Conservation (phyloP, 1,140 invertebrate genomes). For the Zaprionus camerounensis region DNA sequence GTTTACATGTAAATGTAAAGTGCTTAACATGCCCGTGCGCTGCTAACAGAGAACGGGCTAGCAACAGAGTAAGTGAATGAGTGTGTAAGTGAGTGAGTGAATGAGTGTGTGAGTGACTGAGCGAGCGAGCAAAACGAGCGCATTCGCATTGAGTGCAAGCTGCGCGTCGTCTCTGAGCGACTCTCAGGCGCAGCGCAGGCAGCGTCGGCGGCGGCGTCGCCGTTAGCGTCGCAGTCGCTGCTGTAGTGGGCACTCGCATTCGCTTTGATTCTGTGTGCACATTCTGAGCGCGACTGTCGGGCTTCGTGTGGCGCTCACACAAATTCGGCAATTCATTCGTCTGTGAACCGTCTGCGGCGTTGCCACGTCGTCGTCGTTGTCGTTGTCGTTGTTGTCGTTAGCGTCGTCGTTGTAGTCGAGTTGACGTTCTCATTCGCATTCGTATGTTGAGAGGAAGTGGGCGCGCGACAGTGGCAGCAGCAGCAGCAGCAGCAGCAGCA, state of each 20-base stretch:
- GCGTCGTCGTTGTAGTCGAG: constrained; percentile 20
- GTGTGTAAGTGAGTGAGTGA: constrained; percentile 43
- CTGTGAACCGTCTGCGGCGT: constrained; percentile 70
- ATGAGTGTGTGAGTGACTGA: constrained; percentile 19
- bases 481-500: constrained; percentile 32
- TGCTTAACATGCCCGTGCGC: constrained; percentile 49
- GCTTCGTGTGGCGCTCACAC: constrained; percentile 74
- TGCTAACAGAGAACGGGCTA: constrained; percentile 34
- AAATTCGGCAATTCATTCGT: constrained; percentile 79
- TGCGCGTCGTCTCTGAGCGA: constrained; percentile 54
- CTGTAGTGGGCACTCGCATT: constrained; percentile 9
- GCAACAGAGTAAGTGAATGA: constrained; percentile 17
- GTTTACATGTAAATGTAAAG: constrained; percentile 31
- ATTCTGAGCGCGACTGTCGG: constrained; percentile 60
- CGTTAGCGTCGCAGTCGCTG: too few relatives aligned
- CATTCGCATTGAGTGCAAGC: constrained; percentile 67
- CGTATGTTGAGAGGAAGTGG: constrained; percentile 72
- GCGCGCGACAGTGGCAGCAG: constrained; percentile 57
- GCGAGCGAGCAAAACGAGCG: constrained; percentile 34
- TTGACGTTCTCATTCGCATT: constrained; percentile 62
- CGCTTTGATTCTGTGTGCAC: constrained; percentile 38
- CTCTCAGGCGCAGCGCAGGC: constrained; percentile 41
- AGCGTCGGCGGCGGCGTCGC: constrained; percentile 2
- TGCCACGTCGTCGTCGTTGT: constrained; percentile 62
- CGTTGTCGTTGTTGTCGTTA: constrained; percentile 33